Base-by-base conservation (phyloP, 2,113 vertebrate species). In the Suricata suricatta region DNA sequence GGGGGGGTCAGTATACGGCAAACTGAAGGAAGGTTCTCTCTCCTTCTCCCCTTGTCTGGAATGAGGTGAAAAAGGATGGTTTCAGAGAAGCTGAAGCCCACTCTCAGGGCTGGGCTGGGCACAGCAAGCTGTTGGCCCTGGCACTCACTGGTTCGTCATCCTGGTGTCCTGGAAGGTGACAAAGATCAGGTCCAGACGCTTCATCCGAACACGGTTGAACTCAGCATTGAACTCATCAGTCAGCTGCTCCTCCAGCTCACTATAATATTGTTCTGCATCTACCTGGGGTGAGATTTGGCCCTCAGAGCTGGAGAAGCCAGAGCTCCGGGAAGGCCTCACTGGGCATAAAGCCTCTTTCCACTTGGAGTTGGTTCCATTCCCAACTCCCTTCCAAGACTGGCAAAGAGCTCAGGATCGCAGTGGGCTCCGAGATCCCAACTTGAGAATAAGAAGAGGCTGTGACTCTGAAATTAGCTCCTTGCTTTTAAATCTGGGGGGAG, bases 191-290 rank as follows among this genome's bases (percentile, higher is more conserved):
- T 99, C 99, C 3, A 99, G 99, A 69, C 99, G 98, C 98, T 99
- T 99, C 96, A 99, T 98, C 0, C 95, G 97, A 91, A 99, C 99
- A 4, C 99, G 99, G 96, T 99, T 99, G 98, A 99, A 99, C 98
- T 99, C 99, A 0, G 99, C 99, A 0, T 99, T 99, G 97, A 99
- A 99, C 97, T 99, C 99, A 4, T 99, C 99, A 0, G 99, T 99
- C 54, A 99, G 99, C 97, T 99, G 99, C 98, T 99, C 99, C 95
- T 99, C 99, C 96, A 99, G 95, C 98, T 99, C 99, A 38, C 99
- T 99, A 0, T 99, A 99, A 96, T 99, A 99, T 96, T 99, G 99
- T 96, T 99, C 99, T 0, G 99, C 99, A 31, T 99, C 99, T 96
- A 99, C 99, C 99, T 99, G 98, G 2, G 12, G 96, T 25, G 83